A percentile compares a stretch with the other conserved stretches of the same genome.
phyloP scores from a whole-genome alignment of 2,113 vertebrate species.

The Agelaius tricolor region DNA sequence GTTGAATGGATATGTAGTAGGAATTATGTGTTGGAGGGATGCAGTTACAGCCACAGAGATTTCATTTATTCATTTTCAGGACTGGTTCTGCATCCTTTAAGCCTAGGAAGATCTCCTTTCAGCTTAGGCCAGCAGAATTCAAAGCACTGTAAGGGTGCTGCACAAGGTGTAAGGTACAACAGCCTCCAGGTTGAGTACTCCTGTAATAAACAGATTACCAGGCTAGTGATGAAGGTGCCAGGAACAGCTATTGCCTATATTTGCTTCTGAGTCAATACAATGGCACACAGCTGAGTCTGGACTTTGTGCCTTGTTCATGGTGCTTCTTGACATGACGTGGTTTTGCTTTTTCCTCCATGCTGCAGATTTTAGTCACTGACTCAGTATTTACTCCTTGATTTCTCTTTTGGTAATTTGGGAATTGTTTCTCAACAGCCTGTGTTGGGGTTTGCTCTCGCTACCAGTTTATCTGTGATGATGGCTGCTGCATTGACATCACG shows the following conservation, averaged over 20 bases:
- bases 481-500: slow-evolving; percentile 93
- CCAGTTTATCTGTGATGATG: slow-evolving; percentile 93
- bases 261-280: neutral
- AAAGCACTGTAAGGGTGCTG: neutral
- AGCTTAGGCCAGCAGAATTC: neutral
- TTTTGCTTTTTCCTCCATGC: neutral
- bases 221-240: neutral
- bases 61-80: neutral
- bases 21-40: neutral
- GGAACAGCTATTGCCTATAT: neutral
- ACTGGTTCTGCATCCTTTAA: neutral
- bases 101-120: neutral
- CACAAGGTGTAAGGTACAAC: neutral
- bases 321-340: neutral
- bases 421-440: slow-evolving; percentile 78
- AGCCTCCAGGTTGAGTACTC: neutral
- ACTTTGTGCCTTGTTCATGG: neutral
- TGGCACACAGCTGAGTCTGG: neutral
- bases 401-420: slow-evolving; percentile 12
- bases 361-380: neutral
- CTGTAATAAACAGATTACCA: neutral
- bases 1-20: neutral
- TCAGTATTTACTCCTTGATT: neutral
- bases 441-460: slow-evolving; percentile 85
- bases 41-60: neutral